These are phyloP conservation scores for Sebastes hubbsi DNA, from an alignment of 2,797 vertebrate species.

Conservation along the genomic window DNA sequence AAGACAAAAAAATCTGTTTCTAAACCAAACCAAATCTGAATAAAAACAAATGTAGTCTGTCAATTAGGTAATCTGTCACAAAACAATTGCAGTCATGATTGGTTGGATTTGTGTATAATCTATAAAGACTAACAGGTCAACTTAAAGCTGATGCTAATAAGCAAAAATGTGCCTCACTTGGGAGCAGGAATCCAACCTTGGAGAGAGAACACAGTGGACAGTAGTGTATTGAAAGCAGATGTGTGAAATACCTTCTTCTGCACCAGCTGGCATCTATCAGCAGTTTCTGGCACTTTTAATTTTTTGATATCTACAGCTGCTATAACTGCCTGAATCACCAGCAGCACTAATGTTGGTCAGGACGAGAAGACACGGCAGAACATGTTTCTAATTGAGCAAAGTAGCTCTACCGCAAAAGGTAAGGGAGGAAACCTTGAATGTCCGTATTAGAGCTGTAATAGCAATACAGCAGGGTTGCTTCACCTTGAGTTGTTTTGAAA, in stretches of 20 bases:
- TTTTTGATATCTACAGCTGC: constrained; percentile 39
- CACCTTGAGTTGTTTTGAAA: constrained; percentile 4
- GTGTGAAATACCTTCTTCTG: constrained; percentile 71
- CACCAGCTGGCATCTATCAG: constrained; percentile 68
- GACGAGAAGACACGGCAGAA: background rate
- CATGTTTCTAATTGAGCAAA: background rate
- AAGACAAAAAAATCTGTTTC: background rate
- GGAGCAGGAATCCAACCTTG: constrained; percentile 64
- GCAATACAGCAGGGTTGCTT: background rate
- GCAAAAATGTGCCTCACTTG: constrained; percentile 37
- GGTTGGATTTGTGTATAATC: constrained; percentile 10
- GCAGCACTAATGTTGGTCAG: background rate
- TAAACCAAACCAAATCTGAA: background rate
- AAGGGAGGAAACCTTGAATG: background rate
- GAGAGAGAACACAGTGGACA: constrained; percentile 72
- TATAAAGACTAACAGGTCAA: constrained; percentile 35
- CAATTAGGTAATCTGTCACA: background rate
- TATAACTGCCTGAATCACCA: constrained; percentile 1
- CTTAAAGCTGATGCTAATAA: constrained; percentile 44
- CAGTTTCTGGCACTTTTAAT: constrained; percentile 49
- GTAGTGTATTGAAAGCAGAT: constrained; percentile 73
- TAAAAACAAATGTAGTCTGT: background rate
- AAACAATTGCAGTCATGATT: background rate
- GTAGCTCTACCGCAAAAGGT: background rate
- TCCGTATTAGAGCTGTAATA: background rate